Evolutionary conservation across 2,113 vertebrate genomes (phyloP).

Genomic region (Zosterops lateralis): DNA sequence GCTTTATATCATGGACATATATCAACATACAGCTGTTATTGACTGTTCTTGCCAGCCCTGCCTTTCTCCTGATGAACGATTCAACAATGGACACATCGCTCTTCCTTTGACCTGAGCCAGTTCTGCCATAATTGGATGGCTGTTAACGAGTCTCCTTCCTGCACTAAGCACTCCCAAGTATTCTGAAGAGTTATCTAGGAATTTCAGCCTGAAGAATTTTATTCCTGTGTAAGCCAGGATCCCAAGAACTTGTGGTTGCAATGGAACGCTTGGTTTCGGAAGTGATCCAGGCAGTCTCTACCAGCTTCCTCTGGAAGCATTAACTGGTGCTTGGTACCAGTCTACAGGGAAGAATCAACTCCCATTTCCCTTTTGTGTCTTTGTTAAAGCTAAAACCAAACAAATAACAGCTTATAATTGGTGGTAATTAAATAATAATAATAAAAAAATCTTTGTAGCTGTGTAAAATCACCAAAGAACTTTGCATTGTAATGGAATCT

Average conservation of each 20-base stretch:
- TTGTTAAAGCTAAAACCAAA: constrained; percentile 12
- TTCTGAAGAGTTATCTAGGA: not conserved
- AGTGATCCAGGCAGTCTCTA: not conserved
- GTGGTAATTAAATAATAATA: not conserved
- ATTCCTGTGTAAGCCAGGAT: not conserved
- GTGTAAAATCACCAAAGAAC: not conserved
- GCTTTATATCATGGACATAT: not conserved
- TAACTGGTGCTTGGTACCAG: not conserved
- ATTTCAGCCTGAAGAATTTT: not conserved
- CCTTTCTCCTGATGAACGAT: not conserved
- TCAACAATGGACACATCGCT: not conserved
- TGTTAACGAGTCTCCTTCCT: not conserved
- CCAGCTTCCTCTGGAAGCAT: not conserved
- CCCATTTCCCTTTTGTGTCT: not conserved
- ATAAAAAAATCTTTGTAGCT: not conserved
- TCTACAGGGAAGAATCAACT: not conserved
- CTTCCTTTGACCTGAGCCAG: not conserved
- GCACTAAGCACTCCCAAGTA: not conserved
- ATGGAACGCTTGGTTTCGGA: not conserved
- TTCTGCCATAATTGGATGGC: not conserved
- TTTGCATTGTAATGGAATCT: not conserved
- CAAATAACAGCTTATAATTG: not conserved
- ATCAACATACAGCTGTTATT: not conserved
- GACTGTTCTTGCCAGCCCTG: not conserved
- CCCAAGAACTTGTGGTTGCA: not conserved